Base-by-base conservation (phyloP, 2,888 invertebrate genomes). In the Anarsia innoxiella region DNA sequence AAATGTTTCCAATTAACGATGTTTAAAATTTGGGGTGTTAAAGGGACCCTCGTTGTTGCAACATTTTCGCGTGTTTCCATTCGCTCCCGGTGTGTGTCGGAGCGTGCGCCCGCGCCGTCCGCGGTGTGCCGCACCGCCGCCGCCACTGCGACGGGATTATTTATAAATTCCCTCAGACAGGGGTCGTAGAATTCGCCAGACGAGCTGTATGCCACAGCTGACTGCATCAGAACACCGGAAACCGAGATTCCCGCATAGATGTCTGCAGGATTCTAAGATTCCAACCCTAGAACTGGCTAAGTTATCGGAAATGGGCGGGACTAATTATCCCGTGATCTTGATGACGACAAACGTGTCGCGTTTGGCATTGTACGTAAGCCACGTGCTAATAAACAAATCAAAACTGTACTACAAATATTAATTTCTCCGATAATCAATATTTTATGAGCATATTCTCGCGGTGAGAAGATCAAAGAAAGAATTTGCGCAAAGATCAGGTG, bases 41-140 rank as follows among this genome's bases (percentile, higher is more conserved):
- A n/a, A n/a, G 4, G 5, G 31, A 31, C 31, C 31, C 31, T 23
- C 26, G n/a, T 33, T 8, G 14, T 26, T 12, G 33, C 38, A 35
- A 36, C 37, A 36, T 27, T 31, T 36, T 32, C 27, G 16, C 26
- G 19, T 8, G 29, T 25, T 25, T 26, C 29, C 16, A 14, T 9
- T 14, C 12, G 19, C 19, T 23, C 13, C 19, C 26, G 35, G 13
- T 30, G 75, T 74, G 75, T 76, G 64, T 67, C 64, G 60, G 67
- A 66, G 64, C 65, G 78, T 78, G 87, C 86, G 86, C 83, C 86
- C 86, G 86, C 84, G 82, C 74, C 76, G 82, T 80, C 80, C 82
- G 84, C 82, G 82, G 80, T 71, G 67, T 65, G 65, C 73, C 79
- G 65, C 78, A 69, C 66, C 77, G 77, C 76, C 71, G 78, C 77